A percentile compares a stretch with the other conserved stretches of the same genome.
Evolutionary conservation across 2,113 vertebrate genomes (phyloP).

Genomic region (Caranx melampygus): DNA sequence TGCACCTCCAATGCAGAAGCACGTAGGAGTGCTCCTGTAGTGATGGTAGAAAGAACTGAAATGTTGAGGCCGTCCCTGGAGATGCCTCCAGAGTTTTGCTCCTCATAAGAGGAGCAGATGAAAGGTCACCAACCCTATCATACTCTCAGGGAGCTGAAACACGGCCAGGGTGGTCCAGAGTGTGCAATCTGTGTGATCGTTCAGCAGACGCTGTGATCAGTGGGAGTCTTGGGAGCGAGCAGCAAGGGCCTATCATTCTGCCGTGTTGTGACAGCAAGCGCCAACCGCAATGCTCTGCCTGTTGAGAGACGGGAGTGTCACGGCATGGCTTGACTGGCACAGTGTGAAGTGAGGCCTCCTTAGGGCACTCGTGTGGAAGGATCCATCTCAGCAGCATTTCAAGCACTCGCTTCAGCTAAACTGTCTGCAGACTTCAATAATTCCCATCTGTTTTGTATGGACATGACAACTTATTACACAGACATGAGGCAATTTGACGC

Average conservation of each 20-base stretch:
- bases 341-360: constrained; percentile 66
- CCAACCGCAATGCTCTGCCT: constrained; percentile 60
- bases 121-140: constrained; percentile 54
- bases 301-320: constrained; percentile 66
- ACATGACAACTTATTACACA: constrained; percentile 63
- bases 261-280: constrained; percentile 73
- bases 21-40: background rate
- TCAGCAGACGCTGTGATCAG: constrained; percentile 55
- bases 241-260: constrained; percentile 63
- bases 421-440: constrained; percentile 69
- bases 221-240: constrained; percentile 50
- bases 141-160: constrained; percentile 30
- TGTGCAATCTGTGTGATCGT: constrained; percentile 25
- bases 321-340: constrained; percentile 63
- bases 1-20: background rate
- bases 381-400: constrained; percentile 72
- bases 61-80: constrained; percentile 11
- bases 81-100: constrained; percentile 24
- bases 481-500: constrained; percentile 54
- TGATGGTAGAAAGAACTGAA: constrained; percentile 1
- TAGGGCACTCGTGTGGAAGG: constrained; percentile 57
- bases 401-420: constrained; percentile 62
- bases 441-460: constrained; percentile 50
- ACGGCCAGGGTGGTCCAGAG: constrained; percentile 19
- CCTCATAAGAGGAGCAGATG: constrained; percentile 7